These are phyloP conservation scores for Tribolium castaneum DNA, from an alignment of 1,140 invertebrate species.

Conservation along the genomic window DNA sequence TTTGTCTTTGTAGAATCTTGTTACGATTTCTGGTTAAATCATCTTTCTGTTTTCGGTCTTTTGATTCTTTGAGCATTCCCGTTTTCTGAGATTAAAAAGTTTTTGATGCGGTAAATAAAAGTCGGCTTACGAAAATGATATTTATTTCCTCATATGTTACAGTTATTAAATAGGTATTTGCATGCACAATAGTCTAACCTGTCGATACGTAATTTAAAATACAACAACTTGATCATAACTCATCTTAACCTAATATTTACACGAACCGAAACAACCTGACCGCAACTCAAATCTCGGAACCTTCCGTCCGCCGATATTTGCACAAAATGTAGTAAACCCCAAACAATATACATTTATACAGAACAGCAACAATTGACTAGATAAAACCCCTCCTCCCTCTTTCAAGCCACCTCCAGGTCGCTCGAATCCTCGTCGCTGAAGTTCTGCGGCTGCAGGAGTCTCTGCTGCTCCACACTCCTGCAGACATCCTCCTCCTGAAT, in stretches of 20 bases:
- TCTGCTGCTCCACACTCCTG: conserved; percentile 49
- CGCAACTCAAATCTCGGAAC: not conserved
- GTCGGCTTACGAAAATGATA: not conserved
- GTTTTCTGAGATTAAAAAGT: too few species aligned
- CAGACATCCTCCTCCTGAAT: conserved; percentile 80
- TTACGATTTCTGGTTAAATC: too few species aligned
- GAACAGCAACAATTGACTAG: conserved; percentile 47
- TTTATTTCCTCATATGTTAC: not conserved
- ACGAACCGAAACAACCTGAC: not conserved
- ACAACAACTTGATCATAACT: conserved; percentile 20
- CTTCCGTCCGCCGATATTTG: conserved; percentile 5
- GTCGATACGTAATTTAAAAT: conserved; percentile 6
- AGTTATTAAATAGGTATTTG: not conserved
- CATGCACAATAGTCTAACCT: conserved; percentile 24
- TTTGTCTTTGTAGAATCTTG: too few species aligned
- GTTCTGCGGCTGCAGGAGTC: conserved; percentile 51
- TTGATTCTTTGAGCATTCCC: too few species aligned
- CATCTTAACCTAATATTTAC: conserved; percentile 21
- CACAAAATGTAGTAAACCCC: conserved; percentile 39
- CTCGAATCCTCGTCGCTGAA: conserved; percentile 69
- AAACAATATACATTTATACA: conserved; percentile 34
- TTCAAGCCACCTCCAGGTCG: conserved; percentile 69
- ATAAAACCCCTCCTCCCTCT: not conserved
- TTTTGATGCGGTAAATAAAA: not conserved
- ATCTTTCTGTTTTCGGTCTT: too few species aligned